These are phyloP conservation scores for Operophtera brumata DNA, from an alignment of 2,888 invertebrate genomes.

Conservation along the genomic window DNA sequence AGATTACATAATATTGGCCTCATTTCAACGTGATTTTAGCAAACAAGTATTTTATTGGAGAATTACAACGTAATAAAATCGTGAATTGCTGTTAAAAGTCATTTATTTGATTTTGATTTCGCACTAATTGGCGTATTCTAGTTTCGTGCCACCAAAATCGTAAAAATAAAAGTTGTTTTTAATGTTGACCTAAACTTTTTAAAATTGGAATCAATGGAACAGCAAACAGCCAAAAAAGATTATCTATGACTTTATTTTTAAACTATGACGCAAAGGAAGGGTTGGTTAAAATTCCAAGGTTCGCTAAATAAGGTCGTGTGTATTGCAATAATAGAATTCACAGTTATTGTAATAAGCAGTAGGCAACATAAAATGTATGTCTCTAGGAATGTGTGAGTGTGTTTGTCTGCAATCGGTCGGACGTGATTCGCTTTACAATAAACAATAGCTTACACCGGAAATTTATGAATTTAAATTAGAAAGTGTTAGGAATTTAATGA, in stretches of 20 bases:
- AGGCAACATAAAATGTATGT: slow-evolving; percentile 45
- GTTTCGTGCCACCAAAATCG: slow-evolving; percentile 23
- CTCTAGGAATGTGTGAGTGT: slow-evolving; percentile 50
- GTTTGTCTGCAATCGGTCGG: slow-evolving; percentile 70
- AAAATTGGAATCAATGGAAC: slow-evolving; percentile 4
- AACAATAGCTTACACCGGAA: slow-evolving; percentile 71
- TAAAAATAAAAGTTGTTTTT: slow-evolving; percentile 33
- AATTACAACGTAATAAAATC: slow-evolving; percentile 32
- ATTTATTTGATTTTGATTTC: slow-evolving; percentile 30
- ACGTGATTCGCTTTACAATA: slow-evolving; percentile 69
- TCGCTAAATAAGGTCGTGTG: neutral
- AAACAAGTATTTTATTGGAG: slow-evolving; percentile 35
- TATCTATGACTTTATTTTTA: too few relatives aligned
- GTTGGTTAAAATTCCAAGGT: neutral
- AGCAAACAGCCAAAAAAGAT: neutral
- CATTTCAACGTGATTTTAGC: slow-evolving; percentile 31
- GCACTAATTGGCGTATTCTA: slow-evolving; percentile 31
- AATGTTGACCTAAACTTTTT: slow-evolving; percentile 10
- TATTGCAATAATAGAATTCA: slow-evolving; percentile 31
- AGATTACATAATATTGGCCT: slow-evolving; percentile 41
- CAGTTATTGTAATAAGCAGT: slow-evolving; percentile 37
- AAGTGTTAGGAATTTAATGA: slow-evolving; percentile 79
- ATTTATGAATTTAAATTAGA: slow-evolving; percentile 81
- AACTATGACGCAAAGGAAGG: neutral
- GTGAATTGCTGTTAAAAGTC: slow-evolving; percentile 31